Evolutionary conservation across 2,888 invertebrate species (phyloP).

Genomic region (Ichneumoninae sp.): DNA sequence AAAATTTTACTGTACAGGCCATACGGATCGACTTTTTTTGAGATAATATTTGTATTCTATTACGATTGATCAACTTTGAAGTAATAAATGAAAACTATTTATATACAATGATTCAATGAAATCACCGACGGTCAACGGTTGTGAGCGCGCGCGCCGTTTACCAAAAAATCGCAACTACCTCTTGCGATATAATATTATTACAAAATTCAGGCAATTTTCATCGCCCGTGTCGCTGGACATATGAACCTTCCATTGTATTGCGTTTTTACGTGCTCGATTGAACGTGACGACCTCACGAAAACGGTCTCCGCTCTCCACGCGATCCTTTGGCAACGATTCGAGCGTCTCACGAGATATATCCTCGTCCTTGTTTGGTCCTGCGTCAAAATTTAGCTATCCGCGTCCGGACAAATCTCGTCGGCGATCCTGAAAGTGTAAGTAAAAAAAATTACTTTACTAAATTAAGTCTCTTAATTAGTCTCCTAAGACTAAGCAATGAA

Average conservation of each 20-base stretch:
- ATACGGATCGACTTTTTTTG: too few species aligned
- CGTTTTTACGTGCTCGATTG: constrained; percentile 65
- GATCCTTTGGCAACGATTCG: constrained; percentile 48
- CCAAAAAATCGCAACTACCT: constrained; percentile 9
- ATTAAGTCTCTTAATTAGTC: background rate
- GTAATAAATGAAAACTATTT: background rate
- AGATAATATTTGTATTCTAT: too few species aligned
- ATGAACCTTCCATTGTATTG: constrained; percentile 36
- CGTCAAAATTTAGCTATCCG: constrained; percentile 39
- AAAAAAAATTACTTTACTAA: background rate
- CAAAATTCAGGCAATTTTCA: constrained; percentile 30
- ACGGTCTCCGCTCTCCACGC: background rate
- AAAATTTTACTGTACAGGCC: too few species aligned
- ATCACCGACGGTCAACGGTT: too few species aligned
- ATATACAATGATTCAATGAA: too few species aligned
- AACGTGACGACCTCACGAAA: constrained; percentile 63
- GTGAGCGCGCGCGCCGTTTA: background rate
- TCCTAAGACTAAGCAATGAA: too few species aligned
- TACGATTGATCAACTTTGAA: too few species aligned
- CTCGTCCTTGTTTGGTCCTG: constrained; percentile 47
- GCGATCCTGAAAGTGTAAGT: background rate
- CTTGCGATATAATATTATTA: constrained; percentile 31
- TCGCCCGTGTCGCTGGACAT: constrained; percentile 15
- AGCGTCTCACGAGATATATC: constrained; percentile 2
- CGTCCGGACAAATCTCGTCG: background rate